These are phyloP conservation scores for Conomelus anceps DNA, from an alignment of 2,888 invertebrate genomes.

Conservation along the genomic window DNA sequence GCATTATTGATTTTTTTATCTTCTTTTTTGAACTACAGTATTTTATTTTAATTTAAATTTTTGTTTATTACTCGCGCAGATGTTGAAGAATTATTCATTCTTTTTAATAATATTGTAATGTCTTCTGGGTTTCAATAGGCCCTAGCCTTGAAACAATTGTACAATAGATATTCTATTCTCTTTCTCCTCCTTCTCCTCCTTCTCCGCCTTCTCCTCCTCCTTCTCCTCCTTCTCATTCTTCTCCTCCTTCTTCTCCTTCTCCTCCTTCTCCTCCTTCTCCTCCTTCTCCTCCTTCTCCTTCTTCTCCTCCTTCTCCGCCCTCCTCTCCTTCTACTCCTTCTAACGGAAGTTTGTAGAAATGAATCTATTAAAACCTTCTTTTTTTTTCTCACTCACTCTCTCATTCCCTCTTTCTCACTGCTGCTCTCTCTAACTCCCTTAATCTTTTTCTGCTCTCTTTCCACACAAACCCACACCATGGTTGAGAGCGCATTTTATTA, in stretches of 20 bases:
- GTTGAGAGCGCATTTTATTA: background rate
- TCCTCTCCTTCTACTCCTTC: background rate
- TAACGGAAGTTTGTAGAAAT: background rate
- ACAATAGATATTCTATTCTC: background rate
- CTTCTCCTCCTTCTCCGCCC: background rate
- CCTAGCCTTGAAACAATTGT: too few relatives aligned
- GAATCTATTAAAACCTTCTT: background rate
- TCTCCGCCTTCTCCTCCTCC: background rate
- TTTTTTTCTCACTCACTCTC: background rate
- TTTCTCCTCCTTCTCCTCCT: background rate
- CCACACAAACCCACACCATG: background rate
- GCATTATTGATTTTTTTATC: too few relatives aligned
- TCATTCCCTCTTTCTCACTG: background rate
- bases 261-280: background rate
- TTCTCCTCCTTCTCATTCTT: background rate
- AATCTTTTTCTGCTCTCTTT: too few relatives aligned
- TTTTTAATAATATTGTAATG: too few relatives aligned
- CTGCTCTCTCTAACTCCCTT: background rate
- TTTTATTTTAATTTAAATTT: too few relatives aligned
- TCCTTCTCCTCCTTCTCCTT: background rate
- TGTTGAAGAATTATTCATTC: too few relatives aligned
- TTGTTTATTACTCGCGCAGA: too few relatives aligned
- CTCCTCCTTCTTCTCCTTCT: background rate
- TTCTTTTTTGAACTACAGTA: too few relatives aligned
- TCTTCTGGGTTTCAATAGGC: too few relatives aligned